These are phyloP conservation scores for Plotosus lineatus DNA, from an alignment of 2,113 vertebrate species.

Conservation along the genomic window DNA sequence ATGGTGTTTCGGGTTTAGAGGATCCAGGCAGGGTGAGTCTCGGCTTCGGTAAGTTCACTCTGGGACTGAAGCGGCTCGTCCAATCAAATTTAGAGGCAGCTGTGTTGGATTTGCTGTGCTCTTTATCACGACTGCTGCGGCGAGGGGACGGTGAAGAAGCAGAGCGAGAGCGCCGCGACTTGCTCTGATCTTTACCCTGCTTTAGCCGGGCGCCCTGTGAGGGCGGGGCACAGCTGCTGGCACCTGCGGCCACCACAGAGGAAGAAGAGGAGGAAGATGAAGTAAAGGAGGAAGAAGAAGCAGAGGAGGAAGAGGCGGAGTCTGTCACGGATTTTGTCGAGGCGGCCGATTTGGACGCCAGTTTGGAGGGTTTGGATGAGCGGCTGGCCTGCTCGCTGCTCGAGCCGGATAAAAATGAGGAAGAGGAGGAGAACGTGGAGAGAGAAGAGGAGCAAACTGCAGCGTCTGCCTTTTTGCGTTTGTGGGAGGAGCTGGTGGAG, in stretches of 20 bases:
- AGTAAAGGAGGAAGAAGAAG: constrained; percentile 81
- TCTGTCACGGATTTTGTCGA: constrained; percentile 99
- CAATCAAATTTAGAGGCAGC: constrained; percentile 98
- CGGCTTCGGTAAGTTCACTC: constrained; percentile 98
- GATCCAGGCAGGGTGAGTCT: constrained; percentile 97
- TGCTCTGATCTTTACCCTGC: constrained; percentile 98
- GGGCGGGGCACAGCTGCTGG: constrained; percentile 75
- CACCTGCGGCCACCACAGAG: constrained; percentile 84
- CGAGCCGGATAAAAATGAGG: constrained; percentile 72
- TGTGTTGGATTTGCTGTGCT: constrained; percentile 82
- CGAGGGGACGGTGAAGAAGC: constrained; percentile 96
- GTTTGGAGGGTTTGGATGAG: constrained; percentile 98
- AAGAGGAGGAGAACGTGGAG: constrained; percentile 45
- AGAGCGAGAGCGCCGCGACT: constrained; percentile 92
- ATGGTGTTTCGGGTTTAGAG: constrained; percentile 85
- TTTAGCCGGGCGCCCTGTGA: constrained; percentile 93
- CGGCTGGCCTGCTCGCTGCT: constrained; percentile 84
- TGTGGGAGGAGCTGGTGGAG: constrained; percentile 78
- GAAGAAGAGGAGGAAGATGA: constrained; percentile 93
- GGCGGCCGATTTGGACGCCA: constrained; percentile 99
- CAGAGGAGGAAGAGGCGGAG: constrained; percentile 86
- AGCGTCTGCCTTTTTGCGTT: constrained; percentile 93
- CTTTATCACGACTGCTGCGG: constrained; percentile 95
- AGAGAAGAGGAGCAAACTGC: constrained; percentile 39
- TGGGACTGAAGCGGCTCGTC: constrained; percentile 96